These are phyloP conservation scores for Coluber constrictor DNA, from an alignment of 2,797 vertebrate genomes.

Conservation along the genomic window DNA sequence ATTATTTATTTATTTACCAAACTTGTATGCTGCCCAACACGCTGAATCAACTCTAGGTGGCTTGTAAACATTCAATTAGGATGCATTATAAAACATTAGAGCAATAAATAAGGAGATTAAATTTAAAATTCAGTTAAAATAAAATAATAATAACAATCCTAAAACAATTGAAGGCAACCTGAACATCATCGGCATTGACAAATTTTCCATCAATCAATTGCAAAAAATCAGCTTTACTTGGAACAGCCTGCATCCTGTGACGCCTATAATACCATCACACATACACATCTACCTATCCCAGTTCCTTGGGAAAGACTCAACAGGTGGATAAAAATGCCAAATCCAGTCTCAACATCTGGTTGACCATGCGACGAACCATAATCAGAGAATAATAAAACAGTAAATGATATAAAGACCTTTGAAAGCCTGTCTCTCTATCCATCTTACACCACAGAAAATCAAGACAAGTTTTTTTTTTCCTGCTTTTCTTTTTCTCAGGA, in stretches of 20 bases:
- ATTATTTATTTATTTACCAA: neutral
- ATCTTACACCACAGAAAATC: neutral
- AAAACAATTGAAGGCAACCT: neutral
- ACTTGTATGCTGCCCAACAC: neutral
- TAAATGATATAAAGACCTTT: neutral
- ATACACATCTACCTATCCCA: neutral
- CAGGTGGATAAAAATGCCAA: neutral
- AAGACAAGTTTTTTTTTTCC: neutral
- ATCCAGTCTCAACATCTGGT: neutral
- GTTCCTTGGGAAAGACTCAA: neutral
- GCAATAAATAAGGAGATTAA: neutral
- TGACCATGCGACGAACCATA: neutral
- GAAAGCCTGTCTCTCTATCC: neutral
- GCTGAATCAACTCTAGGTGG: neutral
- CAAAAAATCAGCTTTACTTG: neutral
- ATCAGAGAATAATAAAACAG: neutral
- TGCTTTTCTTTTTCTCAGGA: neutral
- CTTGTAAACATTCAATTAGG: neutral
- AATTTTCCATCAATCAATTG: neutral
- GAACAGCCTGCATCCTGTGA: neutral
- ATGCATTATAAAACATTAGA: neutral
- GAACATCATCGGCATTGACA: neutral
- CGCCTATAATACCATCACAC: neutral
- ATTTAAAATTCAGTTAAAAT: neutral
- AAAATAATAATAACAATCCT: neutral